Evolutionary conservation across 1,140 invertebrate genomes (phyloP).

Genomic region (Ceratosolen fusciceps): DNA sequence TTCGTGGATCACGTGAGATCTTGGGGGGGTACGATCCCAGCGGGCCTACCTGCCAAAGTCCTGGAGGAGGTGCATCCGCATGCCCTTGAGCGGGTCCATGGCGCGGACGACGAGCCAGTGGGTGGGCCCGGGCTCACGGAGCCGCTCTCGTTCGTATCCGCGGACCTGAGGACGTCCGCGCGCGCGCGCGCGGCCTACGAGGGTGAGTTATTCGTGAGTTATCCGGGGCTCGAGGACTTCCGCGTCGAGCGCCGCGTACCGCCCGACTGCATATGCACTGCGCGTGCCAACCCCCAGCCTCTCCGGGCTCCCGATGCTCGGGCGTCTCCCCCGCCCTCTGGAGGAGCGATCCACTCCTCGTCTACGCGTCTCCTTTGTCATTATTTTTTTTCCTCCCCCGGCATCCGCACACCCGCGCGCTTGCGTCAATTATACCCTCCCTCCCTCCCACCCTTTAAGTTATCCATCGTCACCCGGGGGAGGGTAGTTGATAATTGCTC

Average conservation of each 20-base stretch:
- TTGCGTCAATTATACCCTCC: background rate
- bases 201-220: background rate
- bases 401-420: background rate
- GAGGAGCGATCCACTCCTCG: background rate
- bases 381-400: background rate
- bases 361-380: background rate
- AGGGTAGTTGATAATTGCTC: too few species aligned
- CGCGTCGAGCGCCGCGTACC: background rate
- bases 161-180: background rate
- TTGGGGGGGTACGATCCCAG: too few species aligned
- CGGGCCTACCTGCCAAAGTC: conserved; percentile 12
- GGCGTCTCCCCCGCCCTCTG: conserved; percentile 12
- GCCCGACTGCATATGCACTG: conserved; percentile 50
- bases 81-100: conserved; percentile 33
- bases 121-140: background rate
- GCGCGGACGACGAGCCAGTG: background rate
- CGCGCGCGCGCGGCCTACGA: background rate
- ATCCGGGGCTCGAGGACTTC: background rate
- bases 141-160: background rate
- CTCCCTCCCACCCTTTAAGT: background rate
- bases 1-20: too few species aligned
- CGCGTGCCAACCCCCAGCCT: conserved; percentile 42
- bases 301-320: conserved; percentile 41
- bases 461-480: background rate
- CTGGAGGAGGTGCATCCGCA: conserved; percentile 13